phyloP scores from a whole-genome alignment of 2,888 invertebrate species.

The Caenorhabditis angaria region DNA sequence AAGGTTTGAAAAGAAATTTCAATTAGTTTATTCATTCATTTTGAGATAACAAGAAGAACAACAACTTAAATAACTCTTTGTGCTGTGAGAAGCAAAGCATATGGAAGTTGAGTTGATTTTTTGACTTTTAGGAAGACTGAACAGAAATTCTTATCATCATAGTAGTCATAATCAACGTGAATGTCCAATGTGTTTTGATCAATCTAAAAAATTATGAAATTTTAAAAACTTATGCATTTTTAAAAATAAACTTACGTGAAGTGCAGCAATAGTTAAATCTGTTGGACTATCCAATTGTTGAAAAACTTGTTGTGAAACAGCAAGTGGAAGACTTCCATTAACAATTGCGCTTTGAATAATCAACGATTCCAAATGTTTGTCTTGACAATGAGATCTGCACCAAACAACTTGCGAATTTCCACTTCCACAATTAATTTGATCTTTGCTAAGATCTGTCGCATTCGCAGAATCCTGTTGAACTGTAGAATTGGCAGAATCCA shows the following conservation, averaged over 20 bases:
- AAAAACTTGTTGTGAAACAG: constrained; percentile 23
- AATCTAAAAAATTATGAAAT: neutral
- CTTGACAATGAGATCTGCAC: constrained; percentile 34
- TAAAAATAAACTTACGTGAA: neutral
- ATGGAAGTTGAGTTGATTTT: constrained; percentile 20
- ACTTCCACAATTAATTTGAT: constrained; percentile 23
- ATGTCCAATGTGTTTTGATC: constrained; percentile 4
- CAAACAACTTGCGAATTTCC: constrained; percentile 14
- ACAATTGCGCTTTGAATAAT: constrained; percentile 24
- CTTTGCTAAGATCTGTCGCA: neutral
- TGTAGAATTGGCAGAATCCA: constrained; percentile 14
- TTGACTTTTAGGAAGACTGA: constrained; percentile 31
- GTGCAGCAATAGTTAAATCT: constrained; percentile 4
- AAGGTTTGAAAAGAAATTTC: no score
- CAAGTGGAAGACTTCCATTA: constrained; percentile 40
- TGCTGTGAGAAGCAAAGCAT: constrained; percentile 24
- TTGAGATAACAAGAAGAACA: no score
- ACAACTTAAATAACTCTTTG: constrained; percentile 15
- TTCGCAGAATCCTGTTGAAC: constrained; percentile 18
- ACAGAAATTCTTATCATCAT: constrained; percentile 35
- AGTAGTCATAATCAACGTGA: constrained; percentile 32
- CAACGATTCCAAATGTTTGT: constrained; percentile 20
- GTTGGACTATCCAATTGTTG: neutral
- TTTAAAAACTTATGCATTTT: neutral
- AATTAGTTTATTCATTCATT: no score